These are phyloP conservation scores for Drosophila fuyamai DNA, from an alignment of 1,140 invertebrate species.

Conservation along the genomic window DNA sequence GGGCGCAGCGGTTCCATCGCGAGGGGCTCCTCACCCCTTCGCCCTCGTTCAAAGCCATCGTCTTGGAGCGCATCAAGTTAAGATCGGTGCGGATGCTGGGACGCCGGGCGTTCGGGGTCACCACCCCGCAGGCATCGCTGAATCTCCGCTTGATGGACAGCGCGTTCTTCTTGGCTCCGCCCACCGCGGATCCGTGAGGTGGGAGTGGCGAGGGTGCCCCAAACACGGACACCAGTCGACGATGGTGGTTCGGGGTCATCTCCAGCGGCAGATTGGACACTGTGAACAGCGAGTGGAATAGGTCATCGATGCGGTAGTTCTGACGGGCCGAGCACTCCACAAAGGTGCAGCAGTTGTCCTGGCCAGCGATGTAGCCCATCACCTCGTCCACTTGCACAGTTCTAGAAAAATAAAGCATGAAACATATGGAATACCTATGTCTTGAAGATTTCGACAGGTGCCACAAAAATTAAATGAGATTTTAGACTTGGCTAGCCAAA, in stretches of 20 bases:
- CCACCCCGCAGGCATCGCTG: slow-evolving; percentile 93
- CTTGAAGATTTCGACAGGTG: too few species aligned
- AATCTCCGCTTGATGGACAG: slow-evolving; percentile 91
- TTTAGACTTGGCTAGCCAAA: too few species aligned
- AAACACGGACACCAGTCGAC: slow-evolving; percentile 89
- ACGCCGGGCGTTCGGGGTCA: slow-evolving; percentile 92
- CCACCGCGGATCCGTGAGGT: slow-evolving; percentile 87
- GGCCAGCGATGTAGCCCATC: slow-evolving; percentile 88
- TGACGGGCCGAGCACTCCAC: slow-evolving; percentile 93
- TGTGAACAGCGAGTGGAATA: slow-evolving; percentile 92
- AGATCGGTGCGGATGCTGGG: slow-evolving; percentile 94
- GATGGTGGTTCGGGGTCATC: slow-evolving; percentile 95
- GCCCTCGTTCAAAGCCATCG: slow-evolving; percentile 88
- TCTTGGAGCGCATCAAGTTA: slow-evolving; percentile 93
- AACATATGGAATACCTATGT: too few species aligned
- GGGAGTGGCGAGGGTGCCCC: slow-evolving; percentile 90
- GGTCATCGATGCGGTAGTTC: slow-evolving; percentile 91
- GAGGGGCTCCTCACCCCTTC: slow-evolving; percentile 84
- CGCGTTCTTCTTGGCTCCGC: slow-evolving; percentile 90
- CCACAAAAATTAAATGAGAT: too few species aligned
- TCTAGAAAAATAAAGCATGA: slow-evolving; percentile 79
- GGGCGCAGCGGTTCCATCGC: slow-evolving; percentile 72
- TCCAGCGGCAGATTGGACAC: slow-evolving; percentile 92
- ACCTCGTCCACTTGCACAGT: slow-evolving; percentile 90
- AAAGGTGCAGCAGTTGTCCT: slow-evolving; percentile 91